These are phyloP conservation scores for Malacosoma neustria DNA, from an alignment of 2,888 invertebrate species.

Conservation along the genomic window DNA sequence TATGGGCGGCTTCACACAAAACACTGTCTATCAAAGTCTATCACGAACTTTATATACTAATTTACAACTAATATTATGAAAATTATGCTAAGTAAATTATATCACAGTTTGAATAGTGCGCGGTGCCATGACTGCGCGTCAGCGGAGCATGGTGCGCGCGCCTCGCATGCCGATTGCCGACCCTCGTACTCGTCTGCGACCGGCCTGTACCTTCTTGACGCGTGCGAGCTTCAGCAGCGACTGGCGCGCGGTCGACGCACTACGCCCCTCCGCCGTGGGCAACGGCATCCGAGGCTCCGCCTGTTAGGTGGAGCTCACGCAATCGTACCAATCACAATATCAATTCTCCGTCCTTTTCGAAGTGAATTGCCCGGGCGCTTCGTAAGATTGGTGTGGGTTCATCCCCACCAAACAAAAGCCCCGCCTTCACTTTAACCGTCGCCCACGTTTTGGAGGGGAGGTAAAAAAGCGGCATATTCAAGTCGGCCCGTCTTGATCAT, in stretches of 20 bases:
- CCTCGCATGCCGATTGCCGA: slow-evolving; percentile 46
- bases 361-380: slow-evolving; percentile 22
- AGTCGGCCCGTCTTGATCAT: slow-evolving; percentile 58
- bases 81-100: slow-evolving; percentile 45
- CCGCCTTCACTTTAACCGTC: slow-evolving; percentile 33
- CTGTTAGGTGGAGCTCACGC: slow-evolving; percentile 39
- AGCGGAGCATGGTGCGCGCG: slow-evolving; percentile 63
- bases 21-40: slow-evolving; percentile 70
- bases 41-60: slow-evolving; percentile 46
- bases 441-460: slow-evolving; percentile 47
- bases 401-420: slow-evolving; percentile 36
- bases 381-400: slow-evolving; percentile 37
- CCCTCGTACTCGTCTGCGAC: slow-evolving; percentile 35
- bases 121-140: slow-evolving; percentile 65
- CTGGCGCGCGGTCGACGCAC: slow-evolving; percentile 65
- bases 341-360: slow-evolving; percentile 55
- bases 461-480: slow-evolving; percentile 60
- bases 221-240: slow-evolving; percentile 62
- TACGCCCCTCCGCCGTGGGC: slow-evolving; percentile 68
- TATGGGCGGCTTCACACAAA: slow-evolving; percentile 71
- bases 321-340: slow-evolving; percentile 40
- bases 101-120: slow-evolving; percentile 66
- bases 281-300: slow-evolving; percentile 50
- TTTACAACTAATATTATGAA: slow-evolving; percentile 45
- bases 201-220: slow-evolving; percentile 54